A percentile compares a stretch with the other conserved stretches of the same genome.
phyloP scores from a whole-genome alignment of 2,888 invertebrate species.

The Phaonia tiefii region DNA sequence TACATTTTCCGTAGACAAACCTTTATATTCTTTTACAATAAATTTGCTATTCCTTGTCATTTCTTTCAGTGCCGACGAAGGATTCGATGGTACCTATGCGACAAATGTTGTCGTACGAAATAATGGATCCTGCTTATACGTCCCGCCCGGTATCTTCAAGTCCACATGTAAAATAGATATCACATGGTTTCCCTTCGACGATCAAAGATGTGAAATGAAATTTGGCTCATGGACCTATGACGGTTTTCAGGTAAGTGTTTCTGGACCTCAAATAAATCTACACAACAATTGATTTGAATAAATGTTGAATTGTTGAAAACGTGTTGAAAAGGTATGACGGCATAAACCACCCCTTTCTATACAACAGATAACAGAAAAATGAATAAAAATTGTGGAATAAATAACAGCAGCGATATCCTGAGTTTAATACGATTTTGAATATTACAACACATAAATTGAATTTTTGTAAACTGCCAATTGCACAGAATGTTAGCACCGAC shows the following conservation, averaged over 20 bases:
- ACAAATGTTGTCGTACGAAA: conserved; percentile 98
- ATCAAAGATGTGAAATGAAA: conserved; percentile 99
- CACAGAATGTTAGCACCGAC: neutral
- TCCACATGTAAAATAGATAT: conserved; percentile 99
- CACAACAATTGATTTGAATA: no score
- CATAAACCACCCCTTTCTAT: no score
- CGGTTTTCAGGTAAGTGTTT: conserved; percentile 91
- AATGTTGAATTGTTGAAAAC: no score
- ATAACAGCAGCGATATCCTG: no score
- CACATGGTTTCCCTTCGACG: conserved; percentile 99
- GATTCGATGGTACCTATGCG: conserved; percentile 98
- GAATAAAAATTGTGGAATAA: no score
- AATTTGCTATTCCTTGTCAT: conserved; percentile 8
- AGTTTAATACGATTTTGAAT: conserved; percentile 29
- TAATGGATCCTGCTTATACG: conserved; percentile 96
- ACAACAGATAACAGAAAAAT: no score
- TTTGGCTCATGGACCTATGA: conserved; percentile 99
- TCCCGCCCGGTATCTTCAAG: conserved; percentile 99
- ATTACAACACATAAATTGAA: conserved; percentile 38
- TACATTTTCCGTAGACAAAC: no score
- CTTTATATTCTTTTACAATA: no score
- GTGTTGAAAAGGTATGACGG: no score
- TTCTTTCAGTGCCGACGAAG: conserved; percentile 94
- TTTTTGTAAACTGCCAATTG: conserved; percentile 54
- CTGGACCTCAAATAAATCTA: no score